These are phyloP conservation scores for Axis porcinus DNA, from an alignment of 2,113 vertebrate genomes.

Conservation along the genomic window DNA sequence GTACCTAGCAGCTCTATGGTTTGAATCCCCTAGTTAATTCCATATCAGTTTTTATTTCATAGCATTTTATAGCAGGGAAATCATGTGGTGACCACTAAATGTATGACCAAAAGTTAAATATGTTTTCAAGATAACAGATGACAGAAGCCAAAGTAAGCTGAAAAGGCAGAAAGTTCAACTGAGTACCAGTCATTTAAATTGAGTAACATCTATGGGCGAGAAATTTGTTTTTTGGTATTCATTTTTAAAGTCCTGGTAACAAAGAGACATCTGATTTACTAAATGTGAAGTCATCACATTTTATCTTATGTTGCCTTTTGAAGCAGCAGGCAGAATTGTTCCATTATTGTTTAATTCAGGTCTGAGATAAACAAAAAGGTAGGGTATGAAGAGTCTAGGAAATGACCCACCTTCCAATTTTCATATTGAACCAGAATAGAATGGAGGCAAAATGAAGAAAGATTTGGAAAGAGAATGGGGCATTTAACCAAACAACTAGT, in stretches of 20 bases:
- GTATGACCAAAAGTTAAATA: slow-evolving; percentile 61
- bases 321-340: neutral
- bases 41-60: slow-evolving; percentile 2
- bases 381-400: neutral
- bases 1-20: neutral
- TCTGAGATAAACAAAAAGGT: neutral
- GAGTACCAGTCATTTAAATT: slow-evolving; percentile 20
- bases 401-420: neutral
- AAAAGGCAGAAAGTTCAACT: slow-evolving; percentile 34
- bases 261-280: neutral
- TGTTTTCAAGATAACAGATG: slow-evolving; percentile 56
- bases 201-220: neutral
- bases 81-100: slow-evolving; percentile 58
- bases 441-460: neutral
- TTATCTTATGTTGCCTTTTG: neutral
- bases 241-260: slow-evolving; percentile 20
- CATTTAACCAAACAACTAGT: neutral
- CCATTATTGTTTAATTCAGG: neutral
- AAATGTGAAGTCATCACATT: neutral
- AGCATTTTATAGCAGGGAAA: neutral
- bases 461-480: neutral
- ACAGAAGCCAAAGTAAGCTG: slow-evolving; percentile 47
- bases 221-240: neutral
- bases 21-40: neutral
- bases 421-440: neutral